Conservation (phyloP, 2,113 vertebrate species). For the Mesembrinibis cayennensis region DNA sequence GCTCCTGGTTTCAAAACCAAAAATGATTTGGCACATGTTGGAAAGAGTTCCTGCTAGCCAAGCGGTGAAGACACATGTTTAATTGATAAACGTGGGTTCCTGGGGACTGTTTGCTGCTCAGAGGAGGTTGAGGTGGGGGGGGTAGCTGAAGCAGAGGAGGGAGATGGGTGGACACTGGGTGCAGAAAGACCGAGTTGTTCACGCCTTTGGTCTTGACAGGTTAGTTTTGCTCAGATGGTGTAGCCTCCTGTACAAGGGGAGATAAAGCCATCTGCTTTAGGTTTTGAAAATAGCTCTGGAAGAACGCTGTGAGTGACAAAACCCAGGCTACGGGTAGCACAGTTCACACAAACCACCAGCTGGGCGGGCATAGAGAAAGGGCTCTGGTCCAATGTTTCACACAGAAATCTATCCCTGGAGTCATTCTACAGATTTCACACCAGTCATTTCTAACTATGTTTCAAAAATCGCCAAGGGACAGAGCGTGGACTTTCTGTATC, state of each 20-base stretch:
- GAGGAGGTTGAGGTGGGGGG: background rate
- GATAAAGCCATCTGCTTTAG: background rate
- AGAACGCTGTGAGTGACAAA: background rate
- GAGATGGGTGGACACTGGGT: background rate
- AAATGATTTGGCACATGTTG: fast-evolving
- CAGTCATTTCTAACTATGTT: background rate
- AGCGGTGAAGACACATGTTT: background rate
- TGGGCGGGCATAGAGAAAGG: background rate
- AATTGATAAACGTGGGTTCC: background rate
- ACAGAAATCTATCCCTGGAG: background rate
- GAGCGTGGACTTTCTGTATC: background rate
- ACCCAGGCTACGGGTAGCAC: background rate
- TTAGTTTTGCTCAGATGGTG: background rate
- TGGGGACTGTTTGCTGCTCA: background rate
- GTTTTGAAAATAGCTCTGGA: background rate
- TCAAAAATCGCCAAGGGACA: background rate
- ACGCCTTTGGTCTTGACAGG: background rate
- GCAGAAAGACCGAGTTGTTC: background rate
- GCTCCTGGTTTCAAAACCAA: background rate
- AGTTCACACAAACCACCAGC: background rate
- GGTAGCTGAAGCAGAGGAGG: background rate
- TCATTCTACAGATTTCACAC: background rate
- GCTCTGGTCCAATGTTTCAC: background rate
- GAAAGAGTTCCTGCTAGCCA: background rate
- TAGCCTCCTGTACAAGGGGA: background rate